Conservation (phyloP, 2,797 vertebrate genomes). For the Sandelia bainsii region DNA sequence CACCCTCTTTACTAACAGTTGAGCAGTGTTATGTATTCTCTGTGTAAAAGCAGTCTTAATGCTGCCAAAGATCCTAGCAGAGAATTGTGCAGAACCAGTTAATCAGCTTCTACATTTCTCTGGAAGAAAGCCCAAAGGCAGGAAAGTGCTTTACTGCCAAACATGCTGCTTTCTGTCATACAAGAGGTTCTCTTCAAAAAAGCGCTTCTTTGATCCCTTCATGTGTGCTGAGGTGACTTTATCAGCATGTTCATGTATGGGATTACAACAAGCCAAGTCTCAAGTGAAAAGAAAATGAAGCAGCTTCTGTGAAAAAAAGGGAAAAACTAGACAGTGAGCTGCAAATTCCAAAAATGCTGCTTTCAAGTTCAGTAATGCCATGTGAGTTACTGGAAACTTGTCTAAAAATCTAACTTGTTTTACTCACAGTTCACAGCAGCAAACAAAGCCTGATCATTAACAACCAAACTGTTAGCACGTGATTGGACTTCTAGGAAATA, state of each 20-base stretch:
- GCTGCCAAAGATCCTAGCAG: slow-evolving; percentile 10
- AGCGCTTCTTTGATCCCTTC: background rate
- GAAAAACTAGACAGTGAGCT: background rate
- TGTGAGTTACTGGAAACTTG: background rate
- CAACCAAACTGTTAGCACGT: background rate
- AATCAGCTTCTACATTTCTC: slow-evolving; percentile 3
- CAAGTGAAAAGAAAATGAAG: background rate
- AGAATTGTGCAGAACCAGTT: background rate
- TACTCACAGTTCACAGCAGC: background rate
- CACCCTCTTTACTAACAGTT: background rate
- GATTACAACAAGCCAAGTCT: too few species aligned
- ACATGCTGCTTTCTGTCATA: slow-evolving; percentile 13
- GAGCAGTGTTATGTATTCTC: background rate
- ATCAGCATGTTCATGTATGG: background rate
- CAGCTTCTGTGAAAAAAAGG: background rate
- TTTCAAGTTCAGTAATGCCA: slow-evolving; percentile 6
- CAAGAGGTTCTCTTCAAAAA: background rate
- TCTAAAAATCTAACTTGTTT: background rate
- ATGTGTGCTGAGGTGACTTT: background rate
- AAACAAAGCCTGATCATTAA: background rate
- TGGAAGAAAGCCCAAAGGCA: slow-evolving; percentile 1
- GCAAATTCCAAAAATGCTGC: background rate
- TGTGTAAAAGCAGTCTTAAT: background rate
- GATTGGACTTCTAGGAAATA: background rate
- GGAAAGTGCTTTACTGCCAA: slow-evolving; percentile 24